Percentiles rank a stretch among this genome's conserved stretches.
These are phyloP conservation scores for Drosophila emarginata DNA, from an alignment of 2,888 invertebrate species.

Conservation along the genomic window DNA sequence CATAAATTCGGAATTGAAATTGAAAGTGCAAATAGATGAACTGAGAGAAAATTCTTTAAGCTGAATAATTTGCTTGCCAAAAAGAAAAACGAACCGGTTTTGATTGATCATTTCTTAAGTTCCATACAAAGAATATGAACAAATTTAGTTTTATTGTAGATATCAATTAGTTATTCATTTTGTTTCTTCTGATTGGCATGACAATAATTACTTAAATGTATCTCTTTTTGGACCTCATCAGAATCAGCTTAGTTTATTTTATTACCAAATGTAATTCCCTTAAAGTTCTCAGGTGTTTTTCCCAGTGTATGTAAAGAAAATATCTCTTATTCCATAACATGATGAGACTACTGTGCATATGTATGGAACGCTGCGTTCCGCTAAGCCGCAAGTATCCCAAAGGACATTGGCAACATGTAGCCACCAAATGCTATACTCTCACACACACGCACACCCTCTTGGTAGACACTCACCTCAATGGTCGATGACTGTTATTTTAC, in stretches of 20 bases:
- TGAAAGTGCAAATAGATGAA: conserved; percentile 59
- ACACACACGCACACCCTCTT: conserved; percentile 15
- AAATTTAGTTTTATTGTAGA: too few species aligned
- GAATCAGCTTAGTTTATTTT: too few species aligned
- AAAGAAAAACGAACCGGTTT: too few species aligned
- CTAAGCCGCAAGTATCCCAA: conserved; percentile 60
- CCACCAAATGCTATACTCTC: background rate
- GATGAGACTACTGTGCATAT: background rate
- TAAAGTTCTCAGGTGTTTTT: background rate
- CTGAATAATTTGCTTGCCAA: too few species aligned
- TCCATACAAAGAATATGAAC: too few species aligned
- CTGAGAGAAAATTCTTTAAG: too few species aligned
- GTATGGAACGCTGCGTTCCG: background rate
- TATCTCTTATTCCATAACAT: background rate
- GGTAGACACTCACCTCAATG: background rate
- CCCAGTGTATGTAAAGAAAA: background rate
- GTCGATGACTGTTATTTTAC: conserved; percentile 38
- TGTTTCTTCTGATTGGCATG: too few species aligned
- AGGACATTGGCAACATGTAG: conserved; percentile 60
- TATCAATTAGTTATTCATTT: too few species aligned
- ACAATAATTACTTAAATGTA: too few species aligned
- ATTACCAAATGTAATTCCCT: background rate
- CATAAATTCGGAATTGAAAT: conserved; percentile 57
- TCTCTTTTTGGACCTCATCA: too few species aligned
- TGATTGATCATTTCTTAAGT: too few species aligned